Evolutionary conservation across 2,888 invertebrate species (phyloP), one percentile per base, ranked within the genome.

Genomic region (Bibio marci): DNA sequence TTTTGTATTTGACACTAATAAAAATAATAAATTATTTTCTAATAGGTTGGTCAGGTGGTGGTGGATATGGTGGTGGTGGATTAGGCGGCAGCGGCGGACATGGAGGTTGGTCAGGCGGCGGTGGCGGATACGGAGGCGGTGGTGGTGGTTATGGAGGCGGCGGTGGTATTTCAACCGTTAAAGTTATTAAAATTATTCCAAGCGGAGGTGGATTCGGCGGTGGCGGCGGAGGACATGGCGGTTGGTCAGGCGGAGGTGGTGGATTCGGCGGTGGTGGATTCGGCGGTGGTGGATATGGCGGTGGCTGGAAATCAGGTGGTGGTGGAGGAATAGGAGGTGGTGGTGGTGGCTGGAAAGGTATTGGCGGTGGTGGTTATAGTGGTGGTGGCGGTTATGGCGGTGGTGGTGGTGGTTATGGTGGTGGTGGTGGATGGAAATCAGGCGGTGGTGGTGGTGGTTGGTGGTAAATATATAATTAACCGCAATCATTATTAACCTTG

Each of bases 281-380:
- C 48, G 44, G 30, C 48, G 48, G 13, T 46, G 44, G 37, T 50
- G 49, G 39, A 43, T 47, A 28, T 35, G 37, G 28, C 19, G 39
- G 38, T 19, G 41, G 41, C 32, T 38, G 34, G 19, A 33, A 22
- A 35, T 19, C 39, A 33, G n/a, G 17, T 13, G 40, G 41, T 14
- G 38, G 41, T 8, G 18, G 13, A 2, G 30, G 35, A 14, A 6
- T 33, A 26, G 26, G 13, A 25, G 34, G 34, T 28, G 34, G 53
- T 4, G 47, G 47, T 26, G 51, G 51, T 14, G 22, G 22, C 8
- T 22, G 22, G 22, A 22, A 22, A 22, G n/a, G 18, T 19, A n/a
- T 27, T 4, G 37, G 37, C 3, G 19, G 37, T 22, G 31, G 31
- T 19, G 37, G 37, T 15, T 27, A 27, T 17, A 17, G 37, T 12